Evolutionary conservation across 2,113 vertebrate species (phyloP).

Genomic region (Tylochromis polylepis): DNA sequence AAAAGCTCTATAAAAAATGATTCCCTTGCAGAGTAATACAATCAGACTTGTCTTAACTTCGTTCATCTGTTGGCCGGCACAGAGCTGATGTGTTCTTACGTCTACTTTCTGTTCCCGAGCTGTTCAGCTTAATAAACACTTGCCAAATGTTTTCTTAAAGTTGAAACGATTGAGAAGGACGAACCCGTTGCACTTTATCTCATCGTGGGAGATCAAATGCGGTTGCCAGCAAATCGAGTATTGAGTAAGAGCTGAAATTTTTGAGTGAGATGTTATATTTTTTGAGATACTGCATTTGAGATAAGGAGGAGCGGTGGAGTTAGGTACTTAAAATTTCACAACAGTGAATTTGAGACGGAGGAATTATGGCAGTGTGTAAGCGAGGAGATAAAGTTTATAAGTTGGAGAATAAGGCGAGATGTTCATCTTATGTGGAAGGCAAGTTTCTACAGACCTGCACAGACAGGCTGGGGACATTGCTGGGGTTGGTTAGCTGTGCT

Average conservation of each 20-base stretch:
- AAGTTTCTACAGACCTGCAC: constrained; percentile 23
- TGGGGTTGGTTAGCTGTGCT: not conserved
- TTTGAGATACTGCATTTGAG: not conserved
- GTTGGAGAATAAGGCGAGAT: constrained; percentile 24
- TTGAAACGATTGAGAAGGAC: not conserved
- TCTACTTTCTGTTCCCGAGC: not conserved
- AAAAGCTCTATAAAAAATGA: not conserved
- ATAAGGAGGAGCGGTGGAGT: not conserved
- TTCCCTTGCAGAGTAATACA: not conserved
- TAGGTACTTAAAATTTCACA: not conserved
- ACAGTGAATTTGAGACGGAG: not conserved
- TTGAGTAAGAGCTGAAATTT: constrained; percentile 15
- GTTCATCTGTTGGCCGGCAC: not conserved
- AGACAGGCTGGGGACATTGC: not conserved
- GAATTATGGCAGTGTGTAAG: not conserved
- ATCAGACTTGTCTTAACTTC: not conserved
- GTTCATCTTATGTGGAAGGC: constrained; percentile 41
- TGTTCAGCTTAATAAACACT: not conserved
- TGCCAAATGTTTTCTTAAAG: not conserved
- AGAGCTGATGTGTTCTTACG: not conserved
- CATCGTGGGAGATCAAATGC: not conserved
- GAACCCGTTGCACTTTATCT: not conserved
- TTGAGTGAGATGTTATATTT: not conserved
- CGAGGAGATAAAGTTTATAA: not conserved
- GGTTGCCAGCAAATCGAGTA: not conserved